These are phyloP conservation scores for Aphrophora alni DNA, from an alignment of 2,888 invertebrate species.

Conservation along the genomic window DNA sequence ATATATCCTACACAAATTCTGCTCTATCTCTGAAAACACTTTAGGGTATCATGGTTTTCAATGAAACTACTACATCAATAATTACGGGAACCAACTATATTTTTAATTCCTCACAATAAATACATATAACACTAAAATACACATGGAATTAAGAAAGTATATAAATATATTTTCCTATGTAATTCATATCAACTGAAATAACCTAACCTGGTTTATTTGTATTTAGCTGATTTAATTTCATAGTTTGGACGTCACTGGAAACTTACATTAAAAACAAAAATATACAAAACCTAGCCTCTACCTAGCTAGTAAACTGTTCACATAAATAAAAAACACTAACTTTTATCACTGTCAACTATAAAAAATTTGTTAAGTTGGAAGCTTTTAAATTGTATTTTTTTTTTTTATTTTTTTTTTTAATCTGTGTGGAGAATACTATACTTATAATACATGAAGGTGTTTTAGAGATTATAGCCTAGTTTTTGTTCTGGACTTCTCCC, in stretches of 20 bases:
- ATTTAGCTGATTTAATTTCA: no score
- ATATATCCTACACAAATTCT: no score
- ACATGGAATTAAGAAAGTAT: neutral
- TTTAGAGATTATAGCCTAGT: neutral
- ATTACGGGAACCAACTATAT: neutral
- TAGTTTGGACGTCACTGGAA: no score
- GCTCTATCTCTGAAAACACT: no score
- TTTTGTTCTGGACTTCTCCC: neutral
- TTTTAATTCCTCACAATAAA: neutral
- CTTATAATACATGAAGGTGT: neutral
- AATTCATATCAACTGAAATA: neutral
- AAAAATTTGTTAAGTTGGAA: neutral
- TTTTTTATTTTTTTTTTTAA: no score
- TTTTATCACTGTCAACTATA: neutral
- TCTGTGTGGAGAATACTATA: neutral
- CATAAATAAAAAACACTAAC: neutral
- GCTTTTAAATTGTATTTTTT: no score
- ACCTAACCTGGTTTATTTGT: neutral
- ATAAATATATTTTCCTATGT: neutral
- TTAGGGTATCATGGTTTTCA: neutral
- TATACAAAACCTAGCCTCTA: neutral
- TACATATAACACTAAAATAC: neutral
- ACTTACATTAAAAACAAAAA: neutral
- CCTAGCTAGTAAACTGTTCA: neutral
- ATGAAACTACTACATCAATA: neutral